Base-by-base conservation (phyloP, 2,113 vertebrate species). In the Mormoops blainvillei region DNA sequence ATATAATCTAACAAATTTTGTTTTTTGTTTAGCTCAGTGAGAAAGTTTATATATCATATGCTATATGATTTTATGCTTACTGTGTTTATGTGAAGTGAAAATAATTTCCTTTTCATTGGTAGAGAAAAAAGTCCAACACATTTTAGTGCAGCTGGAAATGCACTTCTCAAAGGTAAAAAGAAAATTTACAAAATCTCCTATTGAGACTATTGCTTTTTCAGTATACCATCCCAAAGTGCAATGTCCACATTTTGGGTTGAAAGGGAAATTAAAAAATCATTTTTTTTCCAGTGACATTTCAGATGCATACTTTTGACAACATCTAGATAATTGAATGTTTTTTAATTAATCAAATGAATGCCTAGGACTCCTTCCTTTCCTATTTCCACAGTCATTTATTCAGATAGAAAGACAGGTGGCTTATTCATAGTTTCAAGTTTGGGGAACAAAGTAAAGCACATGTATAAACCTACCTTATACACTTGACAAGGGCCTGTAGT, bases 141-240 rank as follows among this genome's bases (percentile, higher is more conserved):
- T 91, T 91, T 89, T 10, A n/a, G 33, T 81, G 33, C 5, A 54
- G 56, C 3, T 90, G 11, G 36, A 89, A 78, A 73, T 33, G 58
- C 9, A 82, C 71, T 71, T 18, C 41, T 91, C 45, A 86, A 52
- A 26, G 15, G 26, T 36, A 94, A 88, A 71, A 6, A 33, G 24
- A 74, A 8, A 87, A 52, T 50, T 65, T 82, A 33, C 15, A 58
- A 85, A 88, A 94, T 71, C 52, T 67, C 15, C 9, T 52, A 2
- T 24, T 78, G n/a, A 65, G n/a, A 68, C 16, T 73, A 77, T 61
- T 89, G 93, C 54, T 91, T 7, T 91, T 88, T 97, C 63, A 43
- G 24, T 14, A 89, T 24, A 2, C 7, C 4, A 87, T 14, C 4
- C 22, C n/a, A 96, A 77, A 88, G 22, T 2, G 70, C 19, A 94